A percentile compares a stretch with the other conserved stretches of the same genome.
Evolutionary conservation across 2,113 vertebrate species (phyloP).

Genomic region (Triplophysa tibetana): DNA sequence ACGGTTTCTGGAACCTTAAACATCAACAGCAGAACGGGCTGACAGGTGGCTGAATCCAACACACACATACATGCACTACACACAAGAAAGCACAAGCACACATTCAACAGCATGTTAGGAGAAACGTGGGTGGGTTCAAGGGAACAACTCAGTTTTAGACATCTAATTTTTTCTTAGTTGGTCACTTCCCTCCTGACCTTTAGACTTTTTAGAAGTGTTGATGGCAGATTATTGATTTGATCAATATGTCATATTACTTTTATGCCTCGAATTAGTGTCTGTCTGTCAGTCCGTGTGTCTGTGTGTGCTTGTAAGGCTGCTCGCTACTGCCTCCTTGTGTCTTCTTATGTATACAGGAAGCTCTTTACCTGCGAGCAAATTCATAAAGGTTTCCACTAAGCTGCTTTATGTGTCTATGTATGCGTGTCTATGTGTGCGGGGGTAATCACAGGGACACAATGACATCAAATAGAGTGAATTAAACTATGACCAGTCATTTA

Average conservation of each 20-base stretch:
- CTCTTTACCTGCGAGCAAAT: not conserved
- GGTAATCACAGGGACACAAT: not conserved
- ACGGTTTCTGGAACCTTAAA: slow-evolving; percentile 41
- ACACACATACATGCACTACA: slow-evolving; percentile 1
- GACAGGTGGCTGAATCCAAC: slow-evolving; percentile 39
- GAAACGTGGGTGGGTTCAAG: slow-evolving; percentile 38
- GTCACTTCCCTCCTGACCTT: not conserved
- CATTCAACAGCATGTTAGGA: slow-evolving; percentile 34
- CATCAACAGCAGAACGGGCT: slow-evolving; percentile 50
- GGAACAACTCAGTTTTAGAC: slow-evolving; percentile 5
- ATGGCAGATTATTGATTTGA: not conserved
- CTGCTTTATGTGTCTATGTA: not conserved
- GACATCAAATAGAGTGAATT: slow-evolving; percentile 36
- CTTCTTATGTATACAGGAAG: not conserved
- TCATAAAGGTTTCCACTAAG: slow-evolving; percentile 3
- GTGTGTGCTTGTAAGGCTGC: not conserved
- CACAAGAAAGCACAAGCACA: slow-evolving; percentile 19
- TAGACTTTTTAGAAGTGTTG: not conserved
- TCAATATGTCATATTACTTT: not conserved
- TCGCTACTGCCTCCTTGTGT: slow-evolving; percentile 34
- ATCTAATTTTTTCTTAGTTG: slow-evolving; percentile 11
- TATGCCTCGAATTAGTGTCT: not conserved
- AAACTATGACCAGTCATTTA: slow-evolving; percentile 26
- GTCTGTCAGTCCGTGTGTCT: not conserved
- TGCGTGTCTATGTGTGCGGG: slow-evolving; percentile 15